These are phyloP conservation scores for Vireo altiloquus DNA, from an alignment of 2,113 vertebrate species.

Conservation along the genomic window DNA sequence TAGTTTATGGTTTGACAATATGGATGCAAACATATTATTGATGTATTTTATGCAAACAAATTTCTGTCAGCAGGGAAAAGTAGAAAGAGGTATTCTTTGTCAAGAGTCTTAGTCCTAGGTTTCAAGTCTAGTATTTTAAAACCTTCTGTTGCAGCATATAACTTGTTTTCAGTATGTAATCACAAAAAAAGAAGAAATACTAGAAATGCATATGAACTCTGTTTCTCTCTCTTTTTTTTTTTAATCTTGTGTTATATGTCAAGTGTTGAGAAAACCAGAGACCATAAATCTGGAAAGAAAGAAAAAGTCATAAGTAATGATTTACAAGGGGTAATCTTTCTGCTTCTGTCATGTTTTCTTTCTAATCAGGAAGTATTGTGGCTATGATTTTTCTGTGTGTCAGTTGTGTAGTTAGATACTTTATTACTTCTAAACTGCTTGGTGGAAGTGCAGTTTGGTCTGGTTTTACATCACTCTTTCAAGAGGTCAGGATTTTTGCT, in stretches of 20 bases:
- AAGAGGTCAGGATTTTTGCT: not conserved
- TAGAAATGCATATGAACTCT: not conserved
- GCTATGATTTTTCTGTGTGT: not conserved
- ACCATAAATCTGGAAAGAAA: conserved; percentile 8
- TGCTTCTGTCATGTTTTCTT: not conserved
- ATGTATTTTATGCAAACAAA: not conserved
- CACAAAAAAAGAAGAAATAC: not conserved
- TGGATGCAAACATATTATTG: not conserved
- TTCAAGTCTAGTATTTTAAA: not conserved
- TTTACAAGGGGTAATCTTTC: not conserved
- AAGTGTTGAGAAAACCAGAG: not conserved
- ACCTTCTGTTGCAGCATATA: not conserved
- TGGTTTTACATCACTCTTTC: not conserved
- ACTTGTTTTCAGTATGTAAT: not conserved
- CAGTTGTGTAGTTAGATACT: not conserved
- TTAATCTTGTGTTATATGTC: not conserved
- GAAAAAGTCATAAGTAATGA: not conserved
- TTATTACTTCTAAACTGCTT: not conserved
- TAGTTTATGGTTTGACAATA: not conserved
- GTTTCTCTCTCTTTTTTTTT: not conserved
- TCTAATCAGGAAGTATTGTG: not conserved
- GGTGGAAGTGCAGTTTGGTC: not conserved
- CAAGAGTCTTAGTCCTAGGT: not conserved
- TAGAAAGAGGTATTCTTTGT: not conserved
- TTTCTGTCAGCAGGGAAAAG: not conserved